A percentile compares a stretch with the other conserved stretches of the same genome.
Evolutionary conservation across 2,113 vertebrate genomes (phyloP).

Genomic region (Sinocyclocheilus grahami): DNA sequence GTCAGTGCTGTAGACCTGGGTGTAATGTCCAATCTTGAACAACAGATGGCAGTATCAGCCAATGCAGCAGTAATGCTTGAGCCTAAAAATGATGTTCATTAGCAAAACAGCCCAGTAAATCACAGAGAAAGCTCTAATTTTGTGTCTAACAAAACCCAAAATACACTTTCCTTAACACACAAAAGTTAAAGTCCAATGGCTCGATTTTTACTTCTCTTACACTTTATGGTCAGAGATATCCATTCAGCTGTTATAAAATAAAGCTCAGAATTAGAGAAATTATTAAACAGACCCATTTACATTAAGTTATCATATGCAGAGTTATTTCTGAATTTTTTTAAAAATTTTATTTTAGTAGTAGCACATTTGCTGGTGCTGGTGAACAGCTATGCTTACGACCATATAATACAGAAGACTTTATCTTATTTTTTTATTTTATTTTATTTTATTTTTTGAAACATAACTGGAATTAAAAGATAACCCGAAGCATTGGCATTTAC

Average conservation of each 20-base stretch:
- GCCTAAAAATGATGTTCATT: neutral
- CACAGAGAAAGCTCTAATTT: neutral
- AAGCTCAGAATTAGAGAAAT: neutral
- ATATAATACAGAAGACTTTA: neutral
- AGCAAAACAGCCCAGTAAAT: neutral
- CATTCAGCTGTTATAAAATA: too few species aligned
- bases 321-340: neutral
- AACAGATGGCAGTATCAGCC: constrained; percentile 55
- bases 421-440: neutral
- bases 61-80: neutral
- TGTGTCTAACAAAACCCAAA: constrained; percentile 29
- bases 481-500: constrained; percentile 41
- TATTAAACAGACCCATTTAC: neutral
- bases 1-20: neutral
- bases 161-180: constrained; percentile 8
- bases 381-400: neutral
- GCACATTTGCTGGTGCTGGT: neutral
- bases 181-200: constrained; percentile 18
- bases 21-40: constrained; percentile 19
- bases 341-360: neutral
- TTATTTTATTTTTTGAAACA: neutral
- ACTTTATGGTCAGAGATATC: neutral
- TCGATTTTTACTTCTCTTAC: constrained; percentile 13
- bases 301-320: neutral
- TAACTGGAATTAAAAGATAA: constrained; percentile 4